A percentile compares a stretch with the other conserved stretches of the same genome.
Conservation (phyloP, 2,797 vertebrate species). For the Threskiornis aethiopicus region DNA sequence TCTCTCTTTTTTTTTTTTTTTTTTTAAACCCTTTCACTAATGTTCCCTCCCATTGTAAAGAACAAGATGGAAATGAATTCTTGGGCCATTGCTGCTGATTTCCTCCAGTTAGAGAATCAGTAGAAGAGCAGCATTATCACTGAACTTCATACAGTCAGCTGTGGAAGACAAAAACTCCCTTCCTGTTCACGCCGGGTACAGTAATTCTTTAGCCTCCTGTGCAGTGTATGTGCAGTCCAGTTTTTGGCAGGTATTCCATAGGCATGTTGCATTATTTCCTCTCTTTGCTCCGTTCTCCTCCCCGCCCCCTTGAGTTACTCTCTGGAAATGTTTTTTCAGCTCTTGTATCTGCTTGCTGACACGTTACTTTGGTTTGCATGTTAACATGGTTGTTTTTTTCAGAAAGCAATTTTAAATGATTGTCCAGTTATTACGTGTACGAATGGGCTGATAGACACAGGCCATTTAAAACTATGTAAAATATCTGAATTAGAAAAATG, state of each 20-base stretch:
- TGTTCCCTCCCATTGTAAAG: not conserved
- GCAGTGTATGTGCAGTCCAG: not conserved
- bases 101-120: not conserved
- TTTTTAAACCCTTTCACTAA: not conserved
- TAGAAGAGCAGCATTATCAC: conserved; percentile 1
- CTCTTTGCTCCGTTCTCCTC: not conserved
- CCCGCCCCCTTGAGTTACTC: not conserved
- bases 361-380: conserved; percentile 4
- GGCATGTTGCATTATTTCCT: conserved; percentile 26
- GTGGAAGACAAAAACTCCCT: conserved; percentile 37
- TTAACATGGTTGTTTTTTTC: conserved; percentile 32
- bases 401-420: conserved; percentile 42
- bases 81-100: conserved; percentile 8
- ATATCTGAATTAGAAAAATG: not conserved
- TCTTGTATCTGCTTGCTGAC: conserved; percentile 42
- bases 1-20: not conserved
- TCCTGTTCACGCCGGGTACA: not conserved
- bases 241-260: conserved; percentile 49
- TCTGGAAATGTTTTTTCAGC: conserved; percentile 37
- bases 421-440: not conserved
- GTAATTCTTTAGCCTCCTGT: conserved; percentile 36
- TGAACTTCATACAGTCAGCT: conserved; percentile 18
- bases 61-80: not conserved
- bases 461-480: not conserved
- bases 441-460: not conserved